Evolutionary conservation across 2,797 vertebrate genomes (phyloP), one percentile per base, ranked within the genome.

Genomic region (Liparis tanakae): DNA sequence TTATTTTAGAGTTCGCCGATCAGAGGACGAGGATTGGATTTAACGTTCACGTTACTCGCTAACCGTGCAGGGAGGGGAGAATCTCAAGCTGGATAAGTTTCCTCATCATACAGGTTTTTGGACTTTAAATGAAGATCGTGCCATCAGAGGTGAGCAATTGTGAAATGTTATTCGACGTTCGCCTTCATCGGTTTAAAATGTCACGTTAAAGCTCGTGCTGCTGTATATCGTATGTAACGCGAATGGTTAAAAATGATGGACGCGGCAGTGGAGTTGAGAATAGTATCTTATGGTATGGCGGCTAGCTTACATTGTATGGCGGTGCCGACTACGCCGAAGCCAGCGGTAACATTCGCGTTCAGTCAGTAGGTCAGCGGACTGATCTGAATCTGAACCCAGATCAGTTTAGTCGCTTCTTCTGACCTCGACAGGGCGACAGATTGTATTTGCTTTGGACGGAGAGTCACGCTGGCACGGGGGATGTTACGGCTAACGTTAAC

Each of bases 41-140:
- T 89, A 91, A 87, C 89, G 89, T 87, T 87, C 70, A 85, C 84
- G 73, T 88, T 87, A 88, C 87, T 90, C 88, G 91, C 91, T 91
- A 84, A 90, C 90, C 87, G 92, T 87, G 87, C 88, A 91, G 37
- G 90, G 91, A 90, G 89, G 90, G 91, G 93, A 93, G 91, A 92
- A 87, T 90, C 87, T 92, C 91, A 94, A 94, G 86, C 94, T 95
- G 94, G 95, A 95, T 92, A 92, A 93, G 92, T 94, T 93, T 93
- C 93, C 90, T 94, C 92, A 91, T 93, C 90, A 93, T 92, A 94
- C 93, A 93, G 93, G 91, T 93, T 94, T 93, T 93, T 94, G 93
- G 92, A 94, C 93, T 95, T 94, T 95, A 95, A 95, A 95, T 95
- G 95, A 95, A 95, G 94, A 95, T 94, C 94, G 92, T 93, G 93